Evolutionary conservation across 1,140 invertebrate species (phyloP).

Genomic region (Geopemphigus sp.): DNA sequence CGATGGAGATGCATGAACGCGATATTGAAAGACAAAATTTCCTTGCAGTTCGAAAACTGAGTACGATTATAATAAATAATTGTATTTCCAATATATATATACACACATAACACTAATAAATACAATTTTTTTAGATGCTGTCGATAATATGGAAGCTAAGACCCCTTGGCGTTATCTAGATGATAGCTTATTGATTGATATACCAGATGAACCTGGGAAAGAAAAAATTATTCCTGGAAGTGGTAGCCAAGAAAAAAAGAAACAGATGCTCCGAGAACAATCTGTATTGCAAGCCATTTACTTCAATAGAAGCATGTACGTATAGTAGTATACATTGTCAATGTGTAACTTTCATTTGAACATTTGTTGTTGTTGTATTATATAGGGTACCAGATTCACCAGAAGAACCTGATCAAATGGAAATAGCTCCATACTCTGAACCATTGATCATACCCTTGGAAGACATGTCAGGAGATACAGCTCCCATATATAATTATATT

Average conservation of each 20-base stretch:
- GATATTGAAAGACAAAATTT: slow-evolving; percentile 42
- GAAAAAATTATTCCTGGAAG: slow-evolving; percentile 36
- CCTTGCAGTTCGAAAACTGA: slow-evolving; percentile 37
- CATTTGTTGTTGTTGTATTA: background rate
- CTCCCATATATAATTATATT: slow-evolving; percentile 29
- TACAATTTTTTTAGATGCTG: slow-evolving; percentile 14
- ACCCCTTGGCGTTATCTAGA: slow-evolving; percentile 30
- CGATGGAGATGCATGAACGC: slow-evolving; percentile 46
- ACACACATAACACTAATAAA: background rate
- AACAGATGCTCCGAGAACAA: slow-evolving; percentile 44
- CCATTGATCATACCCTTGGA: slow-evolving; percentile 31
- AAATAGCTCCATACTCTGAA: slow-evolving; percentile 39
- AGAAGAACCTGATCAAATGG: slow-evolving; percentile 46
- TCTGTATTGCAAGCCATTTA: slow-evolving; percentile 37
- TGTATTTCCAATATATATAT: no score
- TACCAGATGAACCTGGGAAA: slow-evolving; percentile 32
- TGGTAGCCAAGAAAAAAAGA: slow-evolving; percentile 44
- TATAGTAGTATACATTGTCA: background rate
- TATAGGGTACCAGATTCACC: slow-evolving; percentile 38
- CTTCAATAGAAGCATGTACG: slow-evolving; percentile 24
- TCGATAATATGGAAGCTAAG: slow-evolving; percentile 36
- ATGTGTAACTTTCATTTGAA: background rate
- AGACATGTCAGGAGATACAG: slow-evolving; percentile 40
- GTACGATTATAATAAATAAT: background rate
- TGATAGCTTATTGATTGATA: slow-evolving; percentile 16